These are phyloP conservation scores for Bufotes viridis DNA, from an alignment of 2,797 vertebrate species.

Conservation along the genomic window DNA sequence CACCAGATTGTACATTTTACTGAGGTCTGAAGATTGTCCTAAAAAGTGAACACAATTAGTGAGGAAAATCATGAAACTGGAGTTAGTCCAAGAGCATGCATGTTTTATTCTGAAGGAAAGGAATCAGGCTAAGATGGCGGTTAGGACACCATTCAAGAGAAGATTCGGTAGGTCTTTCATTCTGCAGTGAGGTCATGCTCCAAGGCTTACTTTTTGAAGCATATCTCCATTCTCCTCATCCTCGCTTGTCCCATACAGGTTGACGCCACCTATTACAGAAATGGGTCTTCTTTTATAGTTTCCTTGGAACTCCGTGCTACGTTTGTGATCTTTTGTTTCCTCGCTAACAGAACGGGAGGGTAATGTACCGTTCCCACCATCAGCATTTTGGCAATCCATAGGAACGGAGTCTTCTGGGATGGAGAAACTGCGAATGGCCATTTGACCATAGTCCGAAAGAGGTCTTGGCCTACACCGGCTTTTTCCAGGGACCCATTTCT, in stretches of 20 bases:
- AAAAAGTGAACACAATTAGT: constrained; percentile 64
- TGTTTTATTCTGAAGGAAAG: constrained; percentile 57
- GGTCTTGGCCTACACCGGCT: constrained; percentile 83
- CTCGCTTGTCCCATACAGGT: constrained; percentile 77
- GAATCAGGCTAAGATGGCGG: constrained; percentile 66
- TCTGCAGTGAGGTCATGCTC: constrained; percentile 63
- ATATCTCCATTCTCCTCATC: constrained; percentile 80
- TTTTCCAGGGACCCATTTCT: constrained; percentile 78
- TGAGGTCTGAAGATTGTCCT: neutral
- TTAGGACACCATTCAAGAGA: constrained; percentile 38
- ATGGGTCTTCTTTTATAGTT: constrained; percentile 81
- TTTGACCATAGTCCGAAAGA: constrained; percentile 91
- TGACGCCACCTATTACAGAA: constrained; percentile 87
- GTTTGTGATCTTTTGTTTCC: constrained; percentile 55
- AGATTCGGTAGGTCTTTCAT: constrained; percentile 59
- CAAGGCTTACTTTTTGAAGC: constrained; percentile 88
- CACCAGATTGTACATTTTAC: neutral
- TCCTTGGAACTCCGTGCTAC: constrained; percentile 65
- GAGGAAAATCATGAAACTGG: constrained; percentile 60
- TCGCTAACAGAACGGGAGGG: constrained; percentile 40
- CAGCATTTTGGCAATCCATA: constrained; percentile 67
- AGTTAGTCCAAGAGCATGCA: constrained; percentile 66
- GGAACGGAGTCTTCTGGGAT: constrained; percentile 87
- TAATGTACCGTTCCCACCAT: constrained; percentile 63
- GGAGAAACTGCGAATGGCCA: constrained; percentile 80